Conservation (phyloP, 2,797 vertebrate genomes). For the Florisuga fusca region DNA sequence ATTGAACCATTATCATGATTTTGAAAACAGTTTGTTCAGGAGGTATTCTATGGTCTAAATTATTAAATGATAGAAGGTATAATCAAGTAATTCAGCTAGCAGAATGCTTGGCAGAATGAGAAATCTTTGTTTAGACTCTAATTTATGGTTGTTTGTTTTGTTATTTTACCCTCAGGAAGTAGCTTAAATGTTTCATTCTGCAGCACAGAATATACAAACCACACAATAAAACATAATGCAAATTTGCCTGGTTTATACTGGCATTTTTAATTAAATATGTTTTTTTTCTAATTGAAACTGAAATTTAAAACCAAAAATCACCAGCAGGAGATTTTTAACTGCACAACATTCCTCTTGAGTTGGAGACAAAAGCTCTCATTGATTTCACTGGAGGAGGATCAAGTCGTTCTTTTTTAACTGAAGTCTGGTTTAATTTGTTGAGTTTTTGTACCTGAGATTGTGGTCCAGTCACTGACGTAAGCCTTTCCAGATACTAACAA, state of each 20-base stretch:
- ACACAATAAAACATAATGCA: not conserved
- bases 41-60: not conserved
- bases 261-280: slow-evolving; percentile 20
- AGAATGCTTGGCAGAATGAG: not conserved
- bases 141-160: slow-evolving; percentile 2
- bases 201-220: not conserved
- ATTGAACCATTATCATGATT: not conserved
- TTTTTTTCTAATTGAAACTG: not conserved
- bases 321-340: not conserved
- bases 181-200: slow-evolving; percentile 4
- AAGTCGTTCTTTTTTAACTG: not conserved
- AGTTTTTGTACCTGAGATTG: not conserved
- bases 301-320: not conserved
- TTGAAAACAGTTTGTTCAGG: not conserved
- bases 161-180: slow-evolving; percentile 15
- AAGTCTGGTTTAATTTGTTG: not conserved
- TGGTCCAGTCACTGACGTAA: not conserved
- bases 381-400: not conserved
- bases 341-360: not conserved
- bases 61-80: not conserved
- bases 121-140: slow-evolving; percentile 2
- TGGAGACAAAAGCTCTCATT: not conserved
- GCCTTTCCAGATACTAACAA: not conserved
- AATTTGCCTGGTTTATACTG: not conserved
- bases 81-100: not conserved